These are phyloP conservation scores for Buceros bicornis DNA, from an alignment of 2,797 vertebrate species.

Conservation along the genomic window DNA sequence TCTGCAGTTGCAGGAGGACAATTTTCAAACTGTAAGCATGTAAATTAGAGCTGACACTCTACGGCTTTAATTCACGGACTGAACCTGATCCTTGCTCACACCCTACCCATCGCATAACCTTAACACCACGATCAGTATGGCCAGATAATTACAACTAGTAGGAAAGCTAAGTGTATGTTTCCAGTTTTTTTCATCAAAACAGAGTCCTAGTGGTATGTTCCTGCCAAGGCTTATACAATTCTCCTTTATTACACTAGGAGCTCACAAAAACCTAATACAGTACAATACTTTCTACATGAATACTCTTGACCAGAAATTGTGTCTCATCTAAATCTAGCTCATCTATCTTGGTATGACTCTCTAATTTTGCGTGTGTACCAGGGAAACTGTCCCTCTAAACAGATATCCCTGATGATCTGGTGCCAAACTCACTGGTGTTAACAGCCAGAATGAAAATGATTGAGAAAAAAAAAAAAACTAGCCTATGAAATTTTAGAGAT, in stretches of 20 bases:
- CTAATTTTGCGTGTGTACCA: not conserved
- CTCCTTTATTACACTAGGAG: conserved; percentile 20
- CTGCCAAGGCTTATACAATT: conserved; percentile 37
- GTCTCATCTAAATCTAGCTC: conserved; percentile 34
- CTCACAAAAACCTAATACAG: not conserved
- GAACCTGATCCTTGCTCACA: conserved; percentile 41
- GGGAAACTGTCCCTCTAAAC: conserved; percentile 19
- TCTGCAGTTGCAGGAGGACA: conserved; percentile 22
- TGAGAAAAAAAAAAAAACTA: not conserved
- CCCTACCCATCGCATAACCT: conserved; percentile 29
- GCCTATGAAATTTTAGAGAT: not conserved
- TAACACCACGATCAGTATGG: conserved; percentile 49
- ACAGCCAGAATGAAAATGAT: not conserved
- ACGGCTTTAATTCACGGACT: conserved; percentile 26
- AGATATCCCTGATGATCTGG: not conserved
- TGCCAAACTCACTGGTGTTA: conserved; percentile 8
- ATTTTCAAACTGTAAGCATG: conserved; percentile 25
- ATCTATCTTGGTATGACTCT: conserved; percentile 8
- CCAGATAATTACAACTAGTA: conserved; percentile 61
- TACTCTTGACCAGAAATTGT: conserved; percentile 19
- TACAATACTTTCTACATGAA: not conserved
- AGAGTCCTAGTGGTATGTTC: conserved; percentile 14
- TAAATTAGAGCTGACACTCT: conserved; percentile 59
- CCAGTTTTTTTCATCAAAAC: conserved; percentile 31
- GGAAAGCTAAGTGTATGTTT: conserved; percentile 55